Evolutionary conservation across 2,113 vertebrate genomes (phyloP), one percentile per base, ranked within the genome.

Genomic region (Bungarus multicinctus): DNA sequence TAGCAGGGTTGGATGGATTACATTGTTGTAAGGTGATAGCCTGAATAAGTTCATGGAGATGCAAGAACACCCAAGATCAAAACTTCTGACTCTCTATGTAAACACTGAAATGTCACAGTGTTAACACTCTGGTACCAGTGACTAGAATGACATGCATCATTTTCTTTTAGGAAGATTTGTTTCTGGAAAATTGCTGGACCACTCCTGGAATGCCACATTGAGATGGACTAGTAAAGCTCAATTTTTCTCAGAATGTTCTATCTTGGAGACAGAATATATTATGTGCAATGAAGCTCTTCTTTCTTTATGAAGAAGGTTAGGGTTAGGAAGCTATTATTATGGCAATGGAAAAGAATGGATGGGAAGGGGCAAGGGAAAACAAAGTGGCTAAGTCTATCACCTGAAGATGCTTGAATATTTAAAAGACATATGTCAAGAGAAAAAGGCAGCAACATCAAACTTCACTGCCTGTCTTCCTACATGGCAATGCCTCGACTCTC

Each of bases 1-100:
- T 25, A 64, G 47, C 27, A 90, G 57, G 18, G 0, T 69, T 69
- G 39, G 8, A 30, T 45, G 39, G 8, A 30, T 45, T 60, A 53
- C 85, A 39, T 0, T 5, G 0, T 0, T 2, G 91, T 89, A 85
- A 87, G 2, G 6, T 52, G 1, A 0, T 0, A 87, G 0, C 12
- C 7, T 86, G 25, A 45, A 47, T 45, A 0, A 74, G 47, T 60
- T 93, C 0, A 9, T n/a, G 88, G 92, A 43, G 10, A 4, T 25
- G 47, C 64, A 94, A 85, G 34, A 85, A 34, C 23, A 55, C 30
- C 50, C 4, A 54, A 34, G 47, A 27, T 34, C 52, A 55, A 91
- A 85, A 39, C n/a, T 23, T 20, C 39, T 85, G 53, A 10, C 5
- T 45, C 9, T 81, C 25, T 25, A 43, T 34, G 43, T 11, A 34